Base-by-base conservation (phyloP, 2,888 invertebrate species). In the Polymixis lichenea region DNA sequence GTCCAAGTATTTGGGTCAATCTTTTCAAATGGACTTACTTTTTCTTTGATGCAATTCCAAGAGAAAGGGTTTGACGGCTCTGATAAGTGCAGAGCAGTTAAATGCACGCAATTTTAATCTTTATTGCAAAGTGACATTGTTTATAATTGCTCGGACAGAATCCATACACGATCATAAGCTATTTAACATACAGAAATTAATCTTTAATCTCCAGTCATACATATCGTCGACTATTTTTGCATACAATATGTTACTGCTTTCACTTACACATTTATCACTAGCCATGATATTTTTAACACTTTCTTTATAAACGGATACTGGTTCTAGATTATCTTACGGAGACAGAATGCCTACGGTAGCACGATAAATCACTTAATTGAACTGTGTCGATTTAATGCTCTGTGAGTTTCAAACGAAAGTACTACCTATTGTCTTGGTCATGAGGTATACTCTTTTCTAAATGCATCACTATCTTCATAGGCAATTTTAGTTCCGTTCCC, bases 291-390 rank as follows among this genome's bases (percentile, higher is more conserved):
- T 83, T 87, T 90, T 89, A 89, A 88, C 90, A 89, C 89, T 90
- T 90, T 91, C 89, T 87, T 90, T 81, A 86, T 87, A 86, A 86
- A 83, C 68, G 60, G 71, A 78, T 86, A 83, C 85, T 83, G 82
- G 80, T 86, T 87, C 65, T 77, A 80, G 83, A 79, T 86, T 79
- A 86, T 77, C 76, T 77, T 80, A 77, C 61, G 62, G 74, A 82
- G 77, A 73, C 80, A 72, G 72, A 81, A 83, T 88, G 78, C 77
- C 72, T 81, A 85, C 91, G 86, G 91, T 90, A 89, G 89, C 89
- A 73, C 83, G 86, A 91, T 91, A 91, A 92, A 92, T 92, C 89
- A 91, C 86, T 86, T 88, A 88, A 88, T 88, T 89, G 87, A 91
- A 90, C 86, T 88, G 81, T 91, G 90, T 84, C 90, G 89, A 87